Evolutionary conservation across 2,113 vertebrate genomes (phyloP).

Genomic region (Butastur rufipennis): DNA sequence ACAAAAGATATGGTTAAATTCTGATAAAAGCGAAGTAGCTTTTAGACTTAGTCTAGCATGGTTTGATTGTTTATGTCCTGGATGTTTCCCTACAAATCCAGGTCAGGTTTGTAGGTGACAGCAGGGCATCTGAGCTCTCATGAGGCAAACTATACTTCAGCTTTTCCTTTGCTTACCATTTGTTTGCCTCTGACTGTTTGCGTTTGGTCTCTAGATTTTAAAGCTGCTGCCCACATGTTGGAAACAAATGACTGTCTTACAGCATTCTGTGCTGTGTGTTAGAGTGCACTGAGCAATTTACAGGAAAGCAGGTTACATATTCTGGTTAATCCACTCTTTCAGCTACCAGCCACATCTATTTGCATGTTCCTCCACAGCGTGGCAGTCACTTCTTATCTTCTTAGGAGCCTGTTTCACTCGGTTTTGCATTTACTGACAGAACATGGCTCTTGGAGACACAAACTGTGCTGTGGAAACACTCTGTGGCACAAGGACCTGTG

Average conservation of each 20-base stretch:
- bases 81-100: not conserved
- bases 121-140: not conserved
- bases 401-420: not conserved
- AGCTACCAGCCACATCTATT: not conserved
- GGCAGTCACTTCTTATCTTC: not conserved
- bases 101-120: not conserved
- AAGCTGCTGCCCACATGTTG: not conserved
- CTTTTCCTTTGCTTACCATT: not conserved
- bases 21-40: not conserved
- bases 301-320: not conserved
- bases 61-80: not conserved
- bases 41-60: not conserved
- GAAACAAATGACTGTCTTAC: not conserved
- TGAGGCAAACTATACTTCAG: not conserved
- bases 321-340: slow-evolving; percentile 7
- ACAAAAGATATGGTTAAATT: not conserved
- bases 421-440: not conserved
- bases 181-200: not conserved
- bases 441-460: not conserved
- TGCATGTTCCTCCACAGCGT: not conserved
- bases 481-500: not conserved
- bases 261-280: not conserved
- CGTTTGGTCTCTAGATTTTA: not conserved
- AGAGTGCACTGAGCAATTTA: not conserved
- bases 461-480: not conserved